Evolutionary conservation across 2,888 invertebrate species (phyloP), one percentile per base, ranked within the genome.

Genomic region (Synanthedon formicaeformis): DNA sequence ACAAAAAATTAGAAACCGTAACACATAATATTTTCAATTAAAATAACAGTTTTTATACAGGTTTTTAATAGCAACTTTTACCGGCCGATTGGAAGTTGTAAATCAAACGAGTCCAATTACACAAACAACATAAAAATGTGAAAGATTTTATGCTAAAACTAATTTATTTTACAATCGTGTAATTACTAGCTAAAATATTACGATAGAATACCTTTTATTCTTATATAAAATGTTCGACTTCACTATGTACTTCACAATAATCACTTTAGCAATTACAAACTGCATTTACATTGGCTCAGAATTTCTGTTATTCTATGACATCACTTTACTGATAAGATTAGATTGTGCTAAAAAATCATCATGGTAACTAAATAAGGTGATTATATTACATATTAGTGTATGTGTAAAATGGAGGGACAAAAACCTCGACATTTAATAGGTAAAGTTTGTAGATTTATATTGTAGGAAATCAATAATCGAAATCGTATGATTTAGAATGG

Each of bases 291-390:
- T 52, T 54, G 56, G 59, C 45, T 45, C 45, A 45, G 65, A 68
- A 65, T 70, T 69, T 66, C 69, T 70, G 68, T 76, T 71, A 66
- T 66, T 66, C 54, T 64, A 67, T 81, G 81, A 79, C 78, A 76
- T 83, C 79, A 80, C 62, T 56, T 59, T 53, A 55, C 57, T 59
- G 79, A 82, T 81, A 78, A 81, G 83, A 83, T 83, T 67, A 77
- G 78, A 81, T 78, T 65, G 55, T 54, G 50, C 52, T 54, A 62
- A 59, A 55, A 55, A 50, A 49, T 45, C 50, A 62, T 57, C 56
- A 55, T 55, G 51, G 53, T 41, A 51, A 51, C 50, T 14, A 40
- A 18, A 52, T 53, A 55, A 23, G 23, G 23, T 23, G 23, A 23
- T 23, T 23, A 23, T 23, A 23, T 23, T 23, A 40, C 52, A 16